Conservation (phyloP, 2,888 invertebrate species). For the Calameuta pallipes region DNA sequence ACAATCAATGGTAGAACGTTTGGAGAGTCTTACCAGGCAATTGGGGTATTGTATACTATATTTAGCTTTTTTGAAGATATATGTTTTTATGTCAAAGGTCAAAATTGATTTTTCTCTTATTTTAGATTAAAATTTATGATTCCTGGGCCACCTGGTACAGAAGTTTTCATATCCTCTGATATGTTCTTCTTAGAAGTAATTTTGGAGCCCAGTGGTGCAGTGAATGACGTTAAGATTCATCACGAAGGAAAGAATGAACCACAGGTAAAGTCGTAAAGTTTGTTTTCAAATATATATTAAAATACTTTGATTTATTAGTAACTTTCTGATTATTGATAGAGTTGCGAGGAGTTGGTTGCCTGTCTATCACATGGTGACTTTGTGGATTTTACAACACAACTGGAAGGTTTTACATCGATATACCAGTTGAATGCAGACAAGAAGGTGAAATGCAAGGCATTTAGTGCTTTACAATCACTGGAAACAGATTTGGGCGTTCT, state of each 20-base stretch:
- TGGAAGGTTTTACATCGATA: conserved; percentile 91
- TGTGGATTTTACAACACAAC: conserved; percentile 89
- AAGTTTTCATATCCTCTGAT: conserved; percentile 92
- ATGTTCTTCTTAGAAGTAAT: conserved; percentile 96
- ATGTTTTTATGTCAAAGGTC: conserved; percentile 8
- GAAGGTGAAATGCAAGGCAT: conserved; percentile 93
- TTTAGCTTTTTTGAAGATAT: neutral
- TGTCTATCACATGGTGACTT: conserved; percentile 89
- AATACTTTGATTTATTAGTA: neutral
- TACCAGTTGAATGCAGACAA: conserved; percentile 96
- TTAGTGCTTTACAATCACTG: conserved; percentile 89
- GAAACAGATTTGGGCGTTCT: conserved; percentile 89
- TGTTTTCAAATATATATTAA: neutral
- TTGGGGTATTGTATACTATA: conserved; percentile 72
- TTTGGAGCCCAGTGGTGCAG: conserved; percentile 83
- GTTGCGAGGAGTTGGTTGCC: conserved; percentile 88
- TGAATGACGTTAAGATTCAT: conserved; percentile 91
- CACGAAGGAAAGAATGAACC: conserved; percentile 84
- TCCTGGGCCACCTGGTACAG: conserved; percentile 82
- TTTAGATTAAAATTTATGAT: conserved; percentile 87
- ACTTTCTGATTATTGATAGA: conserved; percentile 72
- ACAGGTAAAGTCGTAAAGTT: conserved; percentile 53
- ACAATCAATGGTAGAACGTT: conserved; percentile 90
- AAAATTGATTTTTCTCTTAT: conserved; percentile 28
- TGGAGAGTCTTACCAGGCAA: conserved; percentile 91